Conservation (phyloP, 2,797 vertebrate species). For the Acrocephalus scirpaceus region DNA sequence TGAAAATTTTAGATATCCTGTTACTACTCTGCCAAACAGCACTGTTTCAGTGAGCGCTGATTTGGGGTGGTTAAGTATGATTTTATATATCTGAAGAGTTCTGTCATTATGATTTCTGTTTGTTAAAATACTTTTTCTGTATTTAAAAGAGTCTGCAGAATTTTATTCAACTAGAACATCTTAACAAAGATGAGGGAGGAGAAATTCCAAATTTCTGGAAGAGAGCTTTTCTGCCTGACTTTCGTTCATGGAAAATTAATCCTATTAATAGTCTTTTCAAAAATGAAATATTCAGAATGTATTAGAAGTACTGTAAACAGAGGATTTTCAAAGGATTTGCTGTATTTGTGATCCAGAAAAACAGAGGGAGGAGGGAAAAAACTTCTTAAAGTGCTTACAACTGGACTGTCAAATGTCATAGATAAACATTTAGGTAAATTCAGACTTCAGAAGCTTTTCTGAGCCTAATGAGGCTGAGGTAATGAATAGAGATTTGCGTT, state of each 20-base stretch:
- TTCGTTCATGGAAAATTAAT: slow-evolving; percentile 47
- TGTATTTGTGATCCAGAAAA: not conserved
- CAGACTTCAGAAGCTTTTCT: slow-evolving; percentile 43
- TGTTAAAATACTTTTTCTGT: not conserved
- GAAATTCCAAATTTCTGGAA: slow-evolving; percentile 51
- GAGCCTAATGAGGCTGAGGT: slow-evolving; percentile 7
- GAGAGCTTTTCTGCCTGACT: slow-evolving; percentile 39
- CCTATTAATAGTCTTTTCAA: slow-evolving; percentile 29
- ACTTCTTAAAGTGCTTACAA: not conserved
- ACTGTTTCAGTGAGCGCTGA: not conserved
- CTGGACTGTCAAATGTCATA: not conserved
- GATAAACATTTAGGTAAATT: slow-evolving; percentile 13
- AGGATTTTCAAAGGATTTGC: not conserved
- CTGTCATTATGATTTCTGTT: not conserved
- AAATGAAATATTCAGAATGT: slow-evolving; percentile 58
- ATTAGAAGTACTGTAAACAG: not conserved
- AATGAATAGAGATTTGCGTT: slow-evolving; percentile 22
- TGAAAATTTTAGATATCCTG: not conserved
- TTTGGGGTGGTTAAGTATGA: not conserved
- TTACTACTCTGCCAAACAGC: not conserved
- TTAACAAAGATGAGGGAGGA: not conserved
- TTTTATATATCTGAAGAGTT: not conserved
- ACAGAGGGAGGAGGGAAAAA: not conserved
- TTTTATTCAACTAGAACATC: slow-evolving; percentile 1
- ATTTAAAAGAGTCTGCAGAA: not conserved